phyloP scores from a whole-genome alignment of 2,888 invertebrate species.

The Heliconius charithonia region DNA sequence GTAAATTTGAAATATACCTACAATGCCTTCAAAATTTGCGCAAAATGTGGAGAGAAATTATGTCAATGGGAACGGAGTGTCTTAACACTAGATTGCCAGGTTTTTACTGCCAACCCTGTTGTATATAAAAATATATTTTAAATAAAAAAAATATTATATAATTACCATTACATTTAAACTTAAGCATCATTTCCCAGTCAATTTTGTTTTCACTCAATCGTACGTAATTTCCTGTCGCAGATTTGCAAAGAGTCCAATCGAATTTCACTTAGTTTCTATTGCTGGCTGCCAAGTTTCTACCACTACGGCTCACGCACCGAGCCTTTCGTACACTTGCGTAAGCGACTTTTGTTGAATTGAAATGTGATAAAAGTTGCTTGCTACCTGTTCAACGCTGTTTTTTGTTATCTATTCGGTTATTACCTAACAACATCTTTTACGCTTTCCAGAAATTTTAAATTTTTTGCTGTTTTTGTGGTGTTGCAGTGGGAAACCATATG shows the following conservation, averaged over 20 bases:
- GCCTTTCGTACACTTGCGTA: slow-evolving; percentile 46
- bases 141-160: background rate
- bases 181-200: background rate
- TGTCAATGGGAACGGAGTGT: too few relatives aligned
- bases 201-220: slow-evolving; percentile 6
- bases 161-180: background rate
- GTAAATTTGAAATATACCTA: too few relatives aligned
- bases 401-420: background rate
- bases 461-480: background rate
- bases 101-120: too few relatives aligned
- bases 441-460: background rate
- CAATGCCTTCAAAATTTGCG: too few relatives aligned
- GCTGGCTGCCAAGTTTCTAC: slow-evolving; percentile 41
- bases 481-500: too few relatives aligned
- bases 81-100: too few relatives aligned
- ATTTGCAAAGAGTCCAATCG: slow-evolving; percentile 34
- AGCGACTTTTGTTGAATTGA: slow-evolving; percentile 27
- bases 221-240: slow-evolving; percentile 31
- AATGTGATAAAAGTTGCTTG: background rate
- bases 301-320: slow-evolving; percentile 40
- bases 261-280: slow-evolving; percentile 43
- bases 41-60: too few relatives aligned
- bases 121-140: too few relatives aligned
- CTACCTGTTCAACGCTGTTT: background rate
- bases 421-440: background rate